phyloP scores from a whole-genome alignment of 2,113 vertebrate genomes.

The Hiodon alosoides region DNA sequence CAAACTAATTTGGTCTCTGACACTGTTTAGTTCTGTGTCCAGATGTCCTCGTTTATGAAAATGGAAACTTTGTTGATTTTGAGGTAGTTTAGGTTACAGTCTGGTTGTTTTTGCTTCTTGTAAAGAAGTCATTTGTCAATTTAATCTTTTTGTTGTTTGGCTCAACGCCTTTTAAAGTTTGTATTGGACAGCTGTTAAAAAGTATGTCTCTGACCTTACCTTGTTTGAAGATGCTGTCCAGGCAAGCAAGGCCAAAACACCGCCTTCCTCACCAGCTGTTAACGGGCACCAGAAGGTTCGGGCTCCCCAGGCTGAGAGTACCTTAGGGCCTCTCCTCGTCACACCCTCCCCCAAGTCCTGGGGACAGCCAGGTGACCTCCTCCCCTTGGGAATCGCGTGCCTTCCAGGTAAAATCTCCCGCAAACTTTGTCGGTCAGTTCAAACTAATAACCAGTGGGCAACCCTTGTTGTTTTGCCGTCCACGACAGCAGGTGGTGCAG shows the following conservation, averaged over 20 bases:
- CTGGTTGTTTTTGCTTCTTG: too few relatives aligned
- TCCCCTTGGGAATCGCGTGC: constrained; percentile 66
- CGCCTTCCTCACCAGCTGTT: constrained; percentile 30
- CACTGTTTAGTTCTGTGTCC: too few relatives aligned
- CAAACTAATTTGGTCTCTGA: too few relatives aligned
- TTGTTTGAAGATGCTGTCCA: constrained; percentile 45
- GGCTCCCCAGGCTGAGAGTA: constrained; percentile 27
- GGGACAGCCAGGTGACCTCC: constrained; percentile 58
- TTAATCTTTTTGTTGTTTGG: too few relatives aligned
- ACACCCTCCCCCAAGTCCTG: constrained; percentile 40
- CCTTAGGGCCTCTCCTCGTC: constrained; percentile 20
- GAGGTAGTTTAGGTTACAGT: too few relatives aligned
- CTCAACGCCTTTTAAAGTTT: not conserved
- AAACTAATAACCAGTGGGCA: not conserved
- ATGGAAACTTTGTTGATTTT: too few relatives aligned
- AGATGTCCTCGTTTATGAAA: too few relatives aligned
- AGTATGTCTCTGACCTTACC: constrained; percentile 23
- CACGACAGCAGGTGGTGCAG: too few relatives aligned
- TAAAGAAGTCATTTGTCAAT: too few relatives aligned
- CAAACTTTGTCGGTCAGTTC: not conserved
- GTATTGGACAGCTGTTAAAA: not conserved
- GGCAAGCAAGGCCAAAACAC: constrained; percentile 22
- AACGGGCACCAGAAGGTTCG: constrained; percentile 30
- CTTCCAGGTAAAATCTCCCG: constrained; percentile 71
- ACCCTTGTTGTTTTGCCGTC: too few relatives aligned